Conservation (phyloP, 2,113 vertebrate genomes). For the Poeciliopsis occidentalis region DNA sequence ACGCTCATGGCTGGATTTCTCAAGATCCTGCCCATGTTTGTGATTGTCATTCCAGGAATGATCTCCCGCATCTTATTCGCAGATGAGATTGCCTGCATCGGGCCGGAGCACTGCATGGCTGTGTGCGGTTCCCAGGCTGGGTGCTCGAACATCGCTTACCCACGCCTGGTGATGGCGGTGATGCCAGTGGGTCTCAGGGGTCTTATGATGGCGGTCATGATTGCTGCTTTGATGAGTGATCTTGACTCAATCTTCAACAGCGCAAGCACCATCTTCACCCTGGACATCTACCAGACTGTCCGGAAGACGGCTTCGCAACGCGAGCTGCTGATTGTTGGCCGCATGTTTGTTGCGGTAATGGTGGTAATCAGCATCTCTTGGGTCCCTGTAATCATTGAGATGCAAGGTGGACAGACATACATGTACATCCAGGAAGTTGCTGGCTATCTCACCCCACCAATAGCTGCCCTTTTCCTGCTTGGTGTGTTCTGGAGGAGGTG, state of each 20-base stretch:
- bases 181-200: constrained; percentile 95
- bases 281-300: constrained; percentile 93
- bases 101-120: constrained; percentile 94
- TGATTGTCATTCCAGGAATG: constrained; percentile 98
- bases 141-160: constrained; percentile 98
- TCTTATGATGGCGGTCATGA: constrained; percentile 99
- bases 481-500: constrained; percentile 96
- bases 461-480: constrained; percentile 94
- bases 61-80: constrained; percentile 93
- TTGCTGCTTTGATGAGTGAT: constrained; percentile 98
- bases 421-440: constrained; percentile 98
- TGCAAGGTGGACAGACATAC: constrained; percentile 99
- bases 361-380: constrained; percentile 95
- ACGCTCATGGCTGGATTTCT: constrained; percentile 97
- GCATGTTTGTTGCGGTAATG: constrained; percentile 94
- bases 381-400: constrained; percentile 97
- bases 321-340: constrained; percentile 92
- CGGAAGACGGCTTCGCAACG: constrained; percentile 85
- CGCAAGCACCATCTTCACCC: constrained; percentile 97
- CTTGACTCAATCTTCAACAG: constrained; percentile 99
- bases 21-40: constrained; percentile 96
- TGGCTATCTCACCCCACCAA: constrained; percentile 94
- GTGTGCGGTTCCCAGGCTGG: constrained; percentile 95
- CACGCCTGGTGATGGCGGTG: constrained; percentile 93
- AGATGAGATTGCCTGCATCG: constrained; percentile 94